Conservation (phyloP, 2,113 vertebrate species). For the Mystacornis crossleyi region DNA sequence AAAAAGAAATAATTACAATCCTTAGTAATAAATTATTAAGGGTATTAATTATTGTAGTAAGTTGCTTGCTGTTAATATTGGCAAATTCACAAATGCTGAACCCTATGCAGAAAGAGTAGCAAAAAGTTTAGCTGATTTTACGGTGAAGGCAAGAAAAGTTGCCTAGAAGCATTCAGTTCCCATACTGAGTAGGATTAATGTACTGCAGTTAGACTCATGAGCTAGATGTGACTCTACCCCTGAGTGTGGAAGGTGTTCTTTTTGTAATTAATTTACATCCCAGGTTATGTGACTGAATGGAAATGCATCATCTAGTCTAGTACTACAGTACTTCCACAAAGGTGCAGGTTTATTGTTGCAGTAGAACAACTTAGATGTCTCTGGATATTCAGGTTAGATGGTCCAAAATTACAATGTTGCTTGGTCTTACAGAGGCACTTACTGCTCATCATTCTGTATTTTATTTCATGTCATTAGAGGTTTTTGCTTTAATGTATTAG, state of each 20-base stretch:
- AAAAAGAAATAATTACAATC: not conserved
- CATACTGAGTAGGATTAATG: not conserved
- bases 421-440: not conserved
- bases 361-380: not conserved
- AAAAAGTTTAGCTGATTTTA: not conserved
- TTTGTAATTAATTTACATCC: not conserved
- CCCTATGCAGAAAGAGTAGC: not conserved
- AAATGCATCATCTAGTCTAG: not conserved
- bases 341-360: not conserved
- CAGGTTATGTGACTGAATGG: not conserved
- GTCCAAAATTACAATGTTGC: not conserved
- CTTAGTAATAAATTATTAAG: not conserved
- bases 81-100: not conserved
- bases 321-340: not conserved
- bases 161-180: not conserved
- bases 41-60: not conserved
- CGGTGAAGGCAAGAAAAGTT: not conserved
- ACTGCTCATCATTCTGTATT: not conserved
- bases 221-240: not conserved
- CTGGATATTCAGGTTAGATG: not conserved
- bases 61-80: not conserved
- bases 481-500: not conserved
- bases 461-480: not conserved
- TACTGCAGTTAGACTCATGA: not conserved
- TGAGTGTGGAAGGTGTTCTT: not conserved